Evolutionary conservation across 2,888 invertebrate genomes (phyloP), one percentile per base, ranked within the genome.

Genomic region (Diaprepes abbreviatus): DNA sequence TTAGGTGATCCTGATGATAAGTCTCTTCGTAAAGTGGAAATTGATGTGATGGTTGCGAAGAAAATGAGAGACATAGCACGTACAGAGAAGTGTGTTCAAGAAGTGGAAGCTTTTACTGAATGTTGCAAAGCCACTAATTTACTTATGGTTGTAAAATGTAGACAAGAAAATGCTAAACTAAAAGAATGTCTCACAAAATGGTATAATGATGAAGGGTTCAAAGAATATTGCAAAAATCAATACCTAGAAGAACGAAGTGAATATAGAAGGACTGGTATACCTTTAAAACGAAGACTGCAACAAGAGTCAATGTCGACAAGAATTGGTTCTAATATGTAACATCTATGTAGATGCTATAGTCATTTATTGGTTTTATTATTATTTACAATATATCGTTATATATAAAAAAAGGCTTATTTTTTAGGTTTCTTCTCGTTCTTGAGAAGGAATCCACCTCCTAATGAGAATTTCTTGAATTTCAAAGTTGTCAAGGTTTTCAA

Each of bases 21-120:
- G 79, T 86, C 86, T n/a, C 83, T 98, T 58, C 88, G 98, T 76
- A 94, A 90, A 87, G 94, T 97, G 1, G 98, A 98, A 85, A 85
- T 85, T 16, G 95, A 97, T 80, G 91, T 98, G 14, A 82, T 97
- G 74, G 93, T 98, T 81, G 94, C 97, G 0, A 93, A 96, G 84
- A 89, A 93, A 78, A 92, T 98, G 87, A 88, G 97, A 74, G 93
- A 94, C 19, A 91, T 90, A 76, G 93, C 96, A 0, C 93, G 90
- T 82, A 81, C 79, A 10, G 92, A 93, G 78, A 94, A 95, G 83
- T 98, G 98, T 83, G 70, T 80, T 0, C 83, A 88, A 74, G 91
- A 92, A 85, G 93, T 94, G 0, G 83, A 86, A 80, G 89, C 91
- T 52, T 92, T 92, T 78, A 87, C 89, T 33, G 85, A 89, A 50